A percentile compares a stretch with the other conserved stretches of the same genome.
Evolutionary conservation across 2,888 invertebrate species (phyloP).

Genomic region (Platycheirus rosarum): DNA sequence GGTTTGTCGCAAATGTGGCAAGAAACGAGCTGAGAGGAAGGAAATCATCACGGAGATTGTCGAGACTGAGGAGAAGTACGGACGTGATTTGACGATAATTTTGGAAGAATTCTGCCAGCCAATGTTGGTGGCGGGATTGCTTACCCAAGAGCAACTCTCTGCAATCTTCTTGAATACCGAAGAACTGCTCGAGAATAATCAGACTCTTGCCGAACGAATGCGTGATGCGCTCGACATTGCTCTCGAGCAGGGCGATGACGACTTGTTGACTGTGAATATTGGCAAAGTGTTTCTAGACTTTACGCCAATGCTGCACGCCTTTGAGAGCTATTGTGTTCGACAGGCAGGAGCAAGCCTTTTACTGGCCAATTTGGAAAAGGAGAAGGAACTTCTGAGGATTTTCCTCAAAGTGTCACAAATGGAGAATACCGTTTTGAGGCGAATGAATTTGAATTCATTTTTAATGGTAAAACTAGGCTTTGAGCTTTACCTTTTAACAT

Average conservation of each 20-base stretch:
- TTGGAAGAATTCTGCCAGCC: slow-evolving; percentile 96
- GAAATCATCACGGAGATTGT: slow-evolving; percentile 97
- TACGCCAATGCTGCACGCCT: slow-evolving; percentile 95
- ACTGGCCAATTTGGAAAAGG: slow-evolving; percentile 95
- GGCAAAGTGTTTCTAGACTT: slow-evolving; percentile 95
- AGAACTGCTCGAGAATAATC: slow-evolving; percentile 94
- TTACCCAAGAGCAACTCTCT: slow-evolving; percentile 94
- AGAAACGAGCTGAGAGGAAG: slow-evolving; percentile 94
- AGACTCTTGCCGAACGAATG: slow-evolving; percentile 92
- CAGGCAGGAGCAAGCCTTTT: slow-evolving; percentile 95
- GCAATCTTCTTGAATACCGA: slow-evolving; percentile 97
- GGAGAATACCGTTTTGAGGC: slow-evolving; percentile 95
- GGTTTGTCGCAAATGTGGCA: slow-evolving; percentile 93
- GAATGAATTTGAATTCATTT: slow-evolving; percentile 99
- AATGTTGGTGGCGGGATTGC: slow-evolving; percentile 94
- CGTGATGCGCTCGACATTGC: slow-evolving; percentile 94
- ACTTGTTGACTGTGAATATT: slow-evolving; percentile 93
- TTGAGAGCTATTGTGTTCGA: slow-evolving; percentile 96
- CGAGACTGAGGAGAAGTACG: slow-evolving; percentile 97
- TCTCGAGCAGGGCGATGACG: slow-evolving; percentile 90
- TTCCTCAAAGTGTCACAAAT: slow-evolving; percentile 98
- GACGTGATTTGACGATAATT: slow-evolving; percentile 95
- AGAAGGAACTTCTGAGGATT: slow-evolving; percentile 95
- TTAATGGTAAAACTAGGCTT: slow-evolving; percentile 93
- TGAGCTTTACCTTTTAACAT: neutral